Percentiles rank a stretch among this genome's conserved stretches.
Conservation (phyloP, 1,140 invertebrate genomes). For the Cherax destructor region DNA sequence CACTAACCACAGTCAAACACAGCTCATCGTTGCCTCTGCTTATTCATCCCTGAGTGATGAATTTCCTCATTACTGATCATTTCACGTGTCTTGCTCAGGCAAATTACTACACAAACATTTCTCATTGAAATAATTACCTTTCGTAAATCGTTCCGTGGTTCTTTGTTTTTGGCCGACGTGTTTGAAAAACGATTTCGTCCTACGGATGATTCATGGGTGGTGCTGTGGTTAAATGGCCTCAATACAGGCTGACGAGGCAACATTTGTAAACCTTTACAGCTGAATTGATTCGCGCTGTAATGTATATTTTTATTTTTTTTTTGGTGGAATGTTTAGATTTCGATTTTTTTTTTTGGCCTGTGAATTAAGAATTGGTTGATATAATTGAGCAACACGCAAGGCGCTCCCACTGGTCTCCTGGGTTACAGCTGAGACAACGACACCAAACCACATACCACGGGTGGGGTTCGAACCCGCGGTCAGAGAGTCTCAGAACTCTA, state of each 20-base stretch:
- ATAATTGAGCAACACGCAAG: too few species aligned
- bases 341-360: too few species aligned
- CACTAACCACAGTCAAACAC: too few species aligned
- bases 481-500: too few species aligned
- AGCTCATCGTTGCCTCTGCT: not conserved
- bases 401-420: too few species aligned
- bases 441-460: too few species aligned
- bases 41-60: not conserved
- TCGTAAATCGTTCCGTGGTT: not conserved
- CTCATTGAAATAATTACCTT: not conserved
- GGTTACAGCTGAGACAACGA: too few species aligned
- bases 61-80: not conserved
- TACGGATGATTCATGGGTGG: not conserved
- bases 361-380: too few species aligned
- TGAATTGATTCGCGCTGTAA: not conserved
- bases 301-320: not conserved
- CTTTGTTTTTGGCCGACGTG: not conserved
- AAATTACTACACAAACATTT: not conserved
- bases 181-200: not conserved
- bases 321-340: too few species aligned
- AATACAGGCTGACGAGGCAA: not conserved
- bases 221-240: not conserved
- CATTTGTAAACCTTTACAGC: not conserved
- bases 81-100: not conserved
- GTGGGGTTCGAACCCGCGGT: too few species aligned